These are phyloP conservation scores for Elysia crispata DNA, from an alignment of 2,888 invertebrate genomes.

Conservation along the genomic window DNA sequence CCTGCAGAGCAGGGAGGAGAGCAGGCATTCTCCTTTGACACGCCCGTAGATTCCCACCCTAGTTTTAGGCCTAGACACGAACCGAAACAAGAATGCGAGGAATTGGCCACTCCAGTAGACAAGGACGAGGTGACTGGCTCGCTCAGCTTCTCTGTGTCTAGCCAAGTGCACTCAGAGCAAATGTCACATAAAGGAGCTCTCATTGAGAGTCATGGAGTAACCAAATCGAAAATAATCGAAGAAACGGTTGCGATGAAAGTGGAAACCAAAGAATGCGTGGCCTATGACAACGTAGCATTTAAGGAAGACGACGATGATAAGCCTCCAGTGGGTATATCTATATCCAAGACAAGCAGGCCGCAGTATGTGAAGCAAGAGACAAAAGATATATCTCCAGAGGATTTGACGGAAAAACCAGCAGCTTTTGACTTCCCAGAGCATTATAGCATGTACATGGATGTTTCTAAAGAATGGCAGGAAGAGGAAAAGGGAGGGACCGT, in stretches of 20 bases:
- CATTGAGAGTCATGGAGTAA: background rate
- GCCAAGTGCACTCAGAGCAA: constrained; percentile 34
- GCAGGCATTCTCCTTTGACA: constrained; percentile 32
- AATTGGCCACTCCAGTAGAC: constrained; percentile 25
- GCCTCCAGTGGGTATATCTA: constrained; percentile 7
- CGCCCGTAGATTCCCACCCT: constrained; percentile 12
- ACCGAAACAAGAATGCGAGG: background rate
- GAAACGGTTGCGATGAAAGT: background rate
- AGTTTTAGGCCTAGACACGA: too few species aligned
- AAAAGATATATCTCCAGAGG: constrained; percentile 69
- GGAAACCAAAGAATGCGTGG: constrained; percentile 67
- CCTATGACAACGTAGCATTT: constrained; percentile 78
- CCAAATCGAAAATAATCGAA: background rate
- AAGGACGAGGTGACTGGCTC: background rate
- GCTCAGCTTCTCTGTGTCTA: constrained; percentile 12
- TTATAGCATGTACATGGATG: background rate
- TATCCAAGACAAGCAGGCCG: background rate
- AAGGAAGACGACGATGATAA: constrained; percentile 67
- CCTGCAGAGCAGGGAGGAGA: constrained; percentile 51
- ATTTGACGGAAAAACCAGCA: constrained; percentile 63
- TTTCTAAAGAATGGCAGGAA: background rate
- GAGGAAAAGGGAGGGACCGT: background rate
- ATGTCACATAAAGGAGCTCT: background rate
- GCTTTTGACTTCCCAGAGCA: constrained; percentile 66
- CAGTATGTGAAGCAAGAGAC: constrained; percentile 52